These are phyloP conservation scores for Drosophila conformis DNA, from an alignment of 2,888 invertebrate species.

Conservation along the genomic window DNA sequence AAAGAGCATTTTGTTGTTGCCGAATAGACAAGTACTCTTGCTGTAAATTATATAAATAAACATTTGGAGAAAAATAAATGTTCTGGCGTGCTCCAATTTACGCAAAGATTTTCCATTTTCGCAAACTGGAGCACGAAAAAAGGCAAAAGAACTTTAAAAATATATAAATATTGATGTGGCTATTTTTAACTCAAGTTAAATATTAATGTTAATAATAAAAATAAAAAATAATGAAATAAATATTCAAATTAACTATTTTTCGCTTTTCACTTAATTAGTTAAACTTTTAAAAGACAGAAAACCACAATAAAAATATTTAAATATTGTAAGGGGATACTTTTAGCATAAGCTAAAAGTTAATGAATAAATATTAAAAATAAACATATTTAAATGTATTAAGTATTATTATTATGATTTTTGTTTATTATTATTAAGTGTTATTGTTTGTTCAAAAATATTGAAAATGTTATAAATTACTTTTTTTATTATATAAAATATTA, in stretches of 20 bases:
- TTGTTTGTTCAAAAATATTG: not conserved
- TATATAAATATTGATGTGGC: not conserved
- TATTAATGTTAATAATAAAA: not conserved
- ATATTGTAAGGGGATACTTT: not conserved
- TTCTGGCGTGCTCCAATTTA: not conserved
- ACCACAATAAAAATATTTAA: not conserved
- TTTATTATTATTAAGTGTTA: too few species aligned
- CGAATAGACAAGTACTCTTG: constrained; percentile 3
- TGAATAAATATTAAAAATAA: not conserved
- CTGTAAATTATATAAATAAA: not conserved
- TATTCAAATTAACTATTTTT: not conserved
- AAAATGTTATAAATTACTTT: not conserved
- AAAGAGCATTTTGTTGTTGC: not conserved
- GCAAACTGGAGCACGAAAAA: too few species aligned
- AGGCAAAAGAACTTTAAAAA: not conserved
- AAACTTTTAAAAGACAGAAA: not conserved
- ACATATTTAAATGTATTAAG: not conserved
- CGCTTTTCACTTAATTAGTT: not conserved
- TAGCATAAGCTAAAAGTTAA: too few species aligned
- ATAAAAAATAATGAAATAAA: too few species aligned
- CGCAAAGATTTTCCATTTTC: too few species aligned
- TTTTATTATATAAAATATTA: too few species aligned
- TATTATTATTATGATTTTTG: too few species aligned
- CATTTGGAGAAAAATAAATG: not conserved
- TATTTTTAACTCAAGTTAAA: not conserved